These are phyloP conservation scores for Puntigrus tetrazona DNA, from an alignment of 2,113 vertebrate genomes.

Conservation along the genomic window DNA sequence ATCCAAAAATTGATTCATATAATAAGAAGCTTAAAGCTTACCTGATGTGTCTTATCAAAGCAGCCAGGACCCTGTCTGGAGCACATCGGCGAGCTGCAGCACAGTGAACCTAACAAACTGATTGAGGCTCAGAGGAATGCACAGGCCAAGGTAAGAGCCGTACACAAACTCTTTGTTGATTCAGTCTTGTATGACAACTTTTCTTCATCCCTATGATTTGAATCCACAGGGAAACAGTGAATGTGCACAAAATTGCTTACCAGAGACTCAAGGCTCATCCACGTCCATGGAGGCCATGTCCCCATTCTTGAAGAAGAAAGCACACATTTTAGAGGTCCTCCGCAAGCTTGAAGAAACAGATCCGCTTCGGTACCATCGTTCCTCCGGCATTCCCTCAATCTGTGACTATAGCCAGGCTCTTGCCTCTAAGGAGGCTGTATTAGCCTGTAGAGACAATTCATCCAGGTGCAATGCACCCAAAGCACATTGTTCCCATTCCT, in stretches of 20 bases:
- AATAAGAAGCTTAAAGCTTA: background rate
- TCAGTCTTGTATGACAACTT: background rate
- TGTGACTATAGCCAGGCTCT: conserved; percentile 78
- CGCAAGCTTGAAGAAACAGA: conserved; percentile 92
- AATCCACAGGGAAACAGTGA: conserved; percentile 71
- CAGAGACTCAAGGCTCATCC: conserved; percentile 72
- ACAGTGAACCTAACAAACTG: conserved; percentile 71
- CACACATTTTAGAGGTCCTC: conserved; percentile 93
- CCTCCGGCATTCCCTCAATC: conserved; percentile 70
- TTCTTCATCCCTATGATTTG: conserved; percentile 35
- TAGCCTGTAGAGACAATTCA: conserved; percentile 67
- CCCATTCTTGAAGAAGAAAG: conserved; percentile 94
- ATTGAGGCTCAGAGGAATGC: conserved; percentile 74
- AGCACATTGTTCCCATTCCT: conserved; percentile 71
- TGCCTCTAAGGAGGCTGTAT: conserved; percentile 70
- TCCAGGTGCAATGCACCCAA: conserved; percentile 68
- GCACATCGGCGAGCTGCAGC: conserved; percentile 69
- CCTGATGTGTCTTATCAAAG: conserved; percentile 61
- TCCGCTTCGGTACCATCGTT: conserved; percentile 77
- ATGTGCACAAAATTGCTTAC: conserved; percentile 73
- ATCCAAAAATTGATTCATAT: background rate
- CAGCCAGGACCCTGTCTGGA: conserved; percentile 74
- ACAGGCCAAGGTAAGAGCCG: conserved; percentile 74
- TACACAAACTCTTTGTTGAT: background rate
- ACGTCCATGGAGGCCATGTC: conserved; percentile 87